Conservation (phyloP, 2,113 vertebrate genomes). For the Corythornis madagascariensis region DNA sequence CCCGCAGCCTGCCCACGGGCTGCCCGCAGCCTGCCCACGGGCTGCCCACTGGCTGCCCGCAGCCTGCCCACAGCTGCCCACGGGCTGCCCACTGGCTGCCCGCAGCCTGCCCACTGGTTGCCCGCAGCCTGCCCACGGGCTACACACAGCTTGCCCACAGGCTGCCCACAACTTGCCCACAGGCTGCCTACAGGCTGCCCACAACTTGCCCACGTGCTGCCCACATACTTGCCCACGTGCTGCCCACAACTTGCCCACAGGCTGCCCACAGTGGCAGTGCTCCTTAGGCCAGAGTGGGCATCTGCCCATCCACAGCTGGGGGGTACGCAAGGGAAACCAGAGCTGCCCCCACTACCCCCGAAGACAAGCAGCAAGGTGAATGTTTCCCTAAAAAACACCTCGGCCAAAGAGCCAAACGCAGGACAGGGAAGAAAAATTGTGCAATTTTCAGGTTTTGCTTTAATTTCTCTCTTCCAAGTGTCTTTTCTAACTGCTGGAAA, state of each 20-base stretch:
- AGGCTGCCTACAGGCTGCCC: neutral
- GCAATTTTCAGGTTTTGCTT: neutral
- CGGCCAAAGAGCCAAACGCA: neutral
- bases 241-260: neutral
- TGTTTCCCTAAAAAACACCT: neutral
- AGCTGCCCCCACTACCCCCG: neutral
- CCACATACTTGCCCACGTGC: neutral
- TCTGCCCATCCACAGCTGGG: neutral
- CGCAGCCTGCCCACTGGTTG: neutral
- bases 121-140: no score
- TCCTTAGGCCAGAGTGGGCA: no score
- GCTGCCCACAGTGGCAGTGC: no score
- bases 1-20: neutral
- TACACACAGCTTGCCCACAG: neutral
- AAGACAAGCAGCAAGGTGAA: neutral
- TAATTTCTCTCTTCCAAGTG: slow-evolving; percentile 12
- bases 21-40: no score
- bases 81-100: neutral
- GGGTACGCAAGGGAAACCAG: neutral
- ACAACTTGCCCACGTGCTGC: no score
- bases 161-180: neutral
- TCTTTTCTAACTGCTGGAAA: neutral
- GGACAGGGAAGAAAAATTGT: neutral
- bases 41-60: neutral
- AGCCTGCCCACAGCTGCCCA: neutral